These are phyloP conservation scores for Drosophila ochracea DNA, from an alignment of 2,888 invertebrate species.

Conservation along the genomic window DNA sequence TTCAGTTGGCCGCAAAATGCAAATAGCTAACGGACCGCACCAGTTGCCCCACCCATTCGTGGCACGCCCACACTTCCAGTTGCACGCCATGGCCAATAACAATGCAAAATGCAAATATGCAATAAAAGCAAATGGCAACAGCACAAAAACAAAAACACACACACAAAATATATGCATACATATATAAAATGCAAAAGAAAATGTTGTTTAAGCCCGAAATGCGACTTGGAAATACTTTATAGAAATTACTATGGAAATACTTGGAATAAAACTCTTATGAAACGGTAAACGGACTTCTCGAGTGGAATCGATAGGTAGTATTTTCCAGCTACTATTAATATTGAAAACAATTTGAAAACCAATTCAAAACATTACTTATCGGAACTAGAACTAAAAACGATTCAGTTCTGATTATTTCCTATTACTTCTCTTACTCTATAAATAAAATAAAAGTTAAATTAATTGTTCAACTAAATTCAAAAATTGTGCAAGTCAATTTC, in stretches of 20 bases:
- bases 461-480: not conserved
- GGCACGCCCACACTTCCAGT: constrained; percentile 45
- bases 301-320: not conserved
- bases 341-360: not conserved
- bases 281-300: not conserved
- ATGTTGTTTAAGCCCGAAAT: not conserved
- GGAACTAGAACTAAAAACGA: not conserved
- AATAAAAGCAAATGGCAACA: constrained; percentile 68
- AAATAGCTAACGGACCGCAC: constrained; percentile 53
- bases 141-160: constrained; percentile 21
- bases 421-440: not conserved
- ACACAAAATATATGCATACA: constrained; percentile 2
- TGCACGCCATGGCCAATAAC: constrained; percentile 64
- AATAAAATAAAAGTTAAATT: not conserved
- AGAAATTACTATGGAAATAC: not conserved
- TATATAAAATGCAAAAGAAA: constrained; percentile 11
- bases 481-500: not conserved
- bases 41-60: constrained; percentile 3
- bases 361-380: not conserved
- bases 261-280: not conserved
- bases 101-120: constrained; percentile 77
- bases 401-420: not conserved
- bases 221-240: constrained; percentile 34
- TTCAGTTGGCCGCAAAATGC: constrained; percentile 59
- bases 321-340: not conserved